Evolutionary conservation across 2,888 invertebrate genomes (phyloP), one percentile per base, ranked within the genome.

Genomic region (Rhingia campestris): DNA sequence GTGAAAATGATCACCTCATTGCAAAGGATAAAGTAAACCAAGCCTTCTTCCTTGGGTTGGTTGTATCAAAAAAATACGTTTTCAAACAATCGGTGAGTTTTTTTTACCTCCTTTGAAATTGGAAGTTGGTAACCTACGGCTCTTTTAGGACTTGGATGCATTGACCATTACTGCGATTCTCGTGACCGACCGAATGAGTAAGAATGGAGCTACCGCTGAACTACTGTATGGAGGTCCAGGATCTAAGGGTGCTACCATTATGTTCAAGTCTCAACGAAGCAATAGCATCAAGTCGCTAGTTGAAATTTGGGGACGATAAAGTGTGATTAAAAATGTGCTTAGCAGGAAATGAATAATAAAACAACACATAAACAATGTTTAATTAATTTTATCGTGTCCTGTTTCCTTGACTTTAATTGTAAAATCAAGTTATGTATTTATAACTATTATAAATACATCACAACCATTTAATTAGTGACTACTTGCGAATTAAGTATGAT

Each of bases 171-270:
- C 86, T 2, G 86, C 79, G 9, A 85, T 88, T 14, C 79, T 39
- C 4, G 87, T 86, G 0, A 81, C 66, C 39, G 88, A 88, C 74
- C 75, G 63, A 56, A 86, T 81, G 39, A 81, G 77, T 43, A 87
- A 86, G 14, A 88, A 88, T 43, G 91, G 92, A 41, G 93, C 92
- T 0, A 88, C 88, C 14, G 91, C 90, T 0, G 88, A 86, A 4
- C 80, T 92, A 0, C 0, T 87, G 0, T 54, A 76, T 0, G 93
- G 93, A 35, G 93, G 93, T 4, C 92, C 92, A 2, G 92, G 92
- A 9, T 87, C 87, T 39, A 90, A 87, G 67, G 89, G 90, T 37
- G 92, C 90, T 10, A 91, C 91, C 0, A 77, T 93, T 0, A 86
- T 88, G n/a, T 91, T 93, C 80, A 92, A 91, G 80, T 93, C 93